A percentile compares a stretch with the other conserved stretches of the same genome.
Evolutionary conservation across 1,140 invertebrate species (phyloP).

Genomic region (Macrotrachela quadricornifera): DNA sequence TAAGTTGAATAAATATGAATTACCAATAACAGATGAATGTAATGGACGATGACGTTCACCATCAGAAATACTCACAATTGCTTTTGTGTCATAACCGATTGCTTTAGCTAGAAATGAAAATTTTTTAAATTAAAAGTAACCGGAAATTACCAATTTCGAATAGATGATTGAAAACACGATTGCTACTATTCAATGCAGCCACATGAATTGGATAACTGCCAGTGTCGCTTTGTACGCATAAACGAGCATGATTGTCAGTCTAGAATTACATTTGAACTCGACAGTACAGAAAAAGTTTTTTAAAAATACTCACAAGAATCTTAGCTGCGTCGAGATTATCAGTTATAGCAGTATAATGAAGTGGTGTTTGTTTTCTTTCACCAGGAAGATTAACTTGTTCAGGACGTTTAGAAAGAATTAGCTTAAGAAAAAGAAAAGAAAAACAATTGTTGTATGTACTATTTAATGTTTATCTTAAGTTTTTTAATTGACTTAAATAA

Average conservation of each 20-base stretch:
- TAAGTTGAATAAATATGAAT: too few species aligned
- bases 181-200: slow-evolving; percentile 62
- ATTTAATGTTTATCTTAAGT: too few species aligned
- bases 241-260: slow-evolving; percentile 18
- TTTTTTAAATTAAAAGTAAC: too few species aligned
- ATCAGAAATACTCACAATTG: slow-evolving; percentile 60
- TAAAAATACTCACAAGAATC: slow-evolving; percentile 42
- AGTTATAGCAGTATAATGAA: slow-evolving; percentile 56
- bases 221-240: slow-evolving; percentile 45
- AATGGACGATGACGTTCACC: slow-evolving; percentile 56
- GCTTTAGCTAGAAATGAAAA: slow-evolving; percentile 29
- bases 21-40: slow-evolving; percentile 52
- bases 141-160: too few species aligned
- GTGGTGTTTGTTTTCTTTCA: slow-evolving; percentile 51
- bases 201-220: slow-evolving; percentile 69
- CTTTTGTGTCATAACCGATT: slow-evolving; percentile 46
- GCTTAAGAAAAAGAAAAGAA: too few species aligned
- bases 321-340: slow-evolving; percentile 54
- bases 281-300: background rate
- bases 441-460: too few species aligned
- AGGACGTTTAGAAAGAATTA: too few species aligned
- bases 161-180: slow-evolving; percentile 14
- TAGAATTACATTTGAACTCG: slow-evolving; percentile 5
- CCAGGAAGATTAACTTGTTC: slow-evolving; percentile 22
- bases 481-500: too few species aligned